Evolutionary conservation across 2,113 vertebrate genomes (phyloP).

Genomic region (Bujurquina vittata): DNA sequence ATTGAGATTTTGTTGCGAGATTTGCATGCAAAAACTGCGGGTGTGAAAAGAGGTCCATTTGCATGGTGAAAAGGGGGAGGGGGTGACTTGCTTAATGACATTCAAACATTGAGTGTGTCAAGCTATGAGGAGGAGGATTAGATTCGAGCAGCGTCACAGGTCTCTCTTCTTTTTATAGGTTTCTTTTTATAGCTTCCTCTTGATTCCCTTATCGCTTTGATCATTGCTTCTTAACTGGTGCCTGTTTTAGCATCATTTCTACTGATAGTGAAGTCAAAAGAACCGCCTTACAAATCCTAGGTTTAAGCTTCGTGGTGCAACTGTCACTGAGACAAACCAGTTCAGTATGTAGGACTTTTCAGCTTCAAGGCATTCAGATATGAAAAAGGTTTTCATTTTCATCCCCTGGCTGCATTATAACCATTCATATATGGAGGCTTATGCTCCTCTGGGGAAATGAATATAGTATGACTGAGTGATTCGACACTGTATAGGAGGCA

Average conservation of each 20-base stretch:
- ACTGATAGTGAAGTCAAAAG: background rate
- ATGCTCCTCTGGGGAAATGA: constrained; percentile 49
- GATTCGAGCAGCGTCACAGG: constrained; percentile 28
- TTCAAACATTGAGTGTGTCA: constrained; percentile 33
- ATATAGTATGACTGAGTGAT: constrained; percentile 34
- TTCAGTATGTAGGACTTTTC: background rate
- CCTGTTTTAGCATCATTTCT: constrained; percentile 34
- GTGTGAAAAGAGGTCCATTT: constrained; percentile 38
- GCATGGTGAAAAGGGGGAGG: constrained; percentile 24
- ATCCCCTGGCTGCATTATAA: constrained; percentile 28
- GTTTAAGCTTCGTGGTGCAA: background rate
- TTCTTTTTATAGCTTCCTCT: constrained; percentile 50
- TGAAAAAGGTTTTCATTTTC: constrained; percentile 20
- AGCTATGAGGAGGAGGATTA: constrained; percentile 41
- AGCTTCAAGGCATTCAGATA: constrained; percentile 12
- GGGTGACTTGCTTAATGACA: constrained; percentile 40
- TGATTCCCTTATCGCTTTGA: constrained; percentile 52
- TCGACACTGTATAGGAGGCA: constrained; percentile 20
- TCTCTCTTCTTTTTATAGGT: constrained; percentile 57
- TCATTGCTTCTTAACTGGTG: constrained; percentile 35
- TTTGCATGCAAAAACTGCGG: constrained; percentile 25
- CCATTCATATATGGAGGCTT: constrained; percentile 41
- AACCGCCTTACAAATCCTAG: background rate
- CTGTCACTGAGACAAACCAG: constrained; percentile 10
- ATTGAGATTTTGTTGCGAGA: constrained; percentile 46